Conservation (phyloP, 1,140 invertebrate genomes). For the Plectrocnemia conspersa region DNA sequence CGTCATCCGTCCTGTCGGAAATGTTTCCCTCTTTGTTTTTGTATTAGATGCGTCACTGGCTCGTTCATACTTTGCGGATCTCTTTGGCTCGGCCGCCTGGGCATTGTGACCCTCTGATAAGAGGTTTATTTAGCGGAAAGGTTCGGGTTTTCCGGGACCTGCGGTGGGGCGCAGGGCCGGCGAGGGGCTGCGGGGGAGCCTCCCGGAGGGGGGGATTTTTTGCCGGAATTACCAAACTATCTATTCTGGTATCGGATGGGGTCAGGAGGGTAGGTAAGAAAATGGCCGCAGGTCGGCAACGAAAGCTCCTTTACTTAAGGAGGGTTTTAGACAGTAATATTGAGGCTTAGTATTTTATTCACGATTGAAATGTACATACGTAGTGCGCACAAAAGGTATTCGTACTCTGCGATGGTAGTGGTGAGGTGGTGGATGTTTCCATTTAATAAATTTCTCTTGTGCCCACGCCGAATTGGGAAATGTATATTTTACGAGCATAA, state of each 20-base stretch:
- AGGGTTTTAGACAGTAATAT: constrained; percentile 12
- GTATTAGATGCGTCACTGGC: constrained; percentile 22
- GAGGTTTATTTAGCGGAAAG: constrained; percentile 37
- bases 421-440: too few species aligned
- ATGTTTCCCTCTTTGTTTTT: constrained; percentile 15
- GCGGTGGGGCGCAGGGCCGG: constrained; percentile 8
- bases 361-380: too few species aligned
- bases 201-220: constrained; percentile 20
- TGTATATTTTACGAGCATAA: too few species aligned
- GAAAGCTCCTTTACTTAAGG: constrained; percentile 12
- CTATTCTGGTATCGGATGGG: constrained; percentile 21
- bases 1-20: background rate
- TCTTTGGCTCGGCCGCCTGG: constrained; percentile 32
- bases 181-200: background rate
- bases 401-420: too few species aligned
- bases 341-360: constrained; percentile 12
- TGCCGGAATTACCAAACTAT: constrained; percentile 30
- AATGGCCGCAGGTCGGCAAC: constrained; percentile 11
- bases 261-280: constrained; percentile 20
- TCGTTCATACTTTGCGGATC: constrained; percentile 33
- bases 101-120: constrained; percentile 35
- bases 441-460: too few species aligned
- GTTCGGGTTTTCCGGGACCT: constrained; percentile 26
- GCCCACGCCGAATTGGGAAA: too few species aligned
- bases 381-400: too few species aligned